Base-by-base conservation (phyloP, 2,797 vertebrate genomes). In the Gastrophryne carolinensis region DNA sequence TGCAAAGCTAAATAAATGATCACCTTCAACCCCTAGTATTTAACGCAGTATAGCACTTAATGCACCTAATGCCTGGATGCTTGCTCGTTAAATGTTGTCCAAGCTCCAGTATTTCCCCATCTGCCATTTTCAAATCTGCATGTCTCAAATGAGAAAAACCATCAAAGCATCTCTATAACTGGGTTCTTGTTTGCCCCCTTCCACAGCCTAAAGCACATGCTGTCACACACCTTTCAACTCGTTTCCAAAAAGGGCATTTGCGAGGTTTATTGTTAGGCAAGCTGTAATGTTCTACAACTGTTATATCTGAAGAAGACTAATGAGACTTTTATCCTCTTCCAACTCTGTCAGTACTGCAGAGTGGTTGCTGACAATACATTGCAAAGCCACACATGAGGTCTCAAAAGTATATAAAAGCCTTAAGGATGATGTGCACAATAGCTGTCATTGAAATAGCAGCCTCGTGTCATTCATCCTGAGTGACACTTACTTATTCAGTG, bases 401-500 rank as follows among this genome's bases (percentile, higher is more conserved):
- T 74, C 27, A 57, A 30, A 58, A 47, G 72, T 74, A 57, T 74
- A 58, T 57, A 57, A 66, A 66, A 74, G 62, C 53, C 63, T 58
- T 74, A 35, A 68, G 29, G 52, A 74, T 66, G 52, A 74, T 52
- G 34, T 37, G 29, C 30, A 66, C 53, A 74, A 66, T 74, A 74
- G 63, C 30, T 58, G 62, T 74, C 63, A 67, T 58, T 74, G 19
- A 58, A 67, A 37, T 32, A 65, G 72, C 72, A 74, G 53, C 72
- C 72, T 66, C 34, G 10, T 73, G 72, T 66, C 72, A 57, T 56
- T 67, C 72, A 74, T 34, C 64, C 12, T 66, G 72, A 74, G 58
- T 67, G 72, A 74, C 49, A 57, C 39, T 27, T 47, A 30, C 58
- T 37, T 35, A 74, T 74, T 66, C 29, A 26, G 29, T 66, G 50